Evolutionary conservation across 2,888 invertebrate species (phyloP), one percentile per base, ranked within the genome.

Genomic region (Cataglyphis livida): DNA sequence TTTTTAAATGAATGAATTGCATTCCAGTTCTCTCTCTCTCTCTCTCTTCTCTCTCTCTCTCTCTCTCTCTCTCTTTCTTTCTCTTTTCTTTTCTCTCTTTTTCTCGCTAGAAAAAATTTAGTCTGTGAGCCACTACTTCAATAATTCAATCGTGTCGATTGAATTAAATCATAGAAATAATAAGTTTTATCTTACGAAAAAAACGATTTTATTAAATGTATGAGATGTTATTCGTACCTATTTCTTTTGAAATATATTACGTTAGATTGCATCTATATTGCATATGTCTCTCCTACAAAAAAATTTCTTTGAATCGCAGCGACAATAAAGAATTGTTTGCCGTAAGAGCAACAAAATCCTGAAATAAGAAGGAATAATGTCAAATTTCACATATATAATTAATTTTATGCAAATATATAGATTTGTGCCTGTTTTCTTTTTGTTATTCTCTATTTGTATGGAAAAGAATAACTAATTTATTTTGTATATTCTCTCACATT

Each of bases 371-470:
- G n/a, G 48, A n/a, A 51, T 7, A 51, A 7, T 75, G 18, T 35
- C 18, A 75, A 62, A 64, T 75, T 25, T 75, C 25, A 75, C 3
- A 48, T 35, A 48, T 62, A 21, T 65, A 75, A 75, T 75, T 75
- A 64, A 18, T 18, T 51, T 64, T 75, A 25, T 41, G 15, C 4
- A 61, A 28, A 61, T 25, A 59, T 28, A 54, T 65, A 38, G n/a
- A 61, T 73, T 51, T 18, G 4, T 41, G 28, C 44, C n/a, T 75
- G 35, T 65, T 65, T 64, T 21, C 35, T 64, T 54, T 64, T 48
- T 38, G 25, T 51, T 61, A 25, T 65, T 75, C 38, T n/a, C 21
- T 25, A n/a, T 61, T 71, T 41, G 12, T n/a, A 61, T 28, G 4
- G 7, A 28, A 61, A 73, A n/a, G 15, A 10, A 41, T 35, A 0